These are phyloP conservation scores for Erpornis zantholeuca DNA, from an alignment of 2,113 vertebrate species.

Conservation along the genomic window DNA sequence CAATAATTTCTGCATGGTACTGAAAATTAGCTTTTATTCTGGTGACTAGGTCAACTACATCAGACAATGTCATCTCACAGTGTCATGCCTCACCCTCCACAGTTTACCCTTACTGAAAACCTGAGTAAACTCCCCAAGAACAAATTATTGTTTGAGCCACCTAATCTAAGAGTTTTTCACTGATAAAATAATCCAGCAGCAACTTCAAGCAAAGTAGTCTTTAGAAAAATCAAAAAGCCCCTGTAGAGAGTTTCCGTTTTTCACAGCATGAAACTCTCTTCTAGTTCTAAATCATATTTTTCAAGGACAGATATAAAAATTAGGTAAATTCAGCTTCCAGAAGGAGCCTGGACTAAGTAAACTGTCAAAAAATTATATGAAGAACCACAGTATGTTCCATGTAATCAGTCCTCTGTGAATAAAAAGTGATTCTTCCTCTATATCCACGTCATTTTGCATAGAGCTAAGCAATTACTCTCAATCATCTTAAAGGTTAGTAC, in stretches of 20 bases:
- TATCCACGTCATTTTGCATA: background rate
- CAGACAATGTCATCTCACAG: background rate
- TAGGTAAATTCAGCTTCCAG: background rate
- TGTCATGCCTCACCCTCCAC: background rate
- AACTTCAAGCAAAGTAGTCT: background rate
- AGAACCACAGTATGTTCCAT: background rate
- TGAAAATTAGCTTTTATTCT: background rate
- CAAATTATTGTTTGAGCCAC: background rate
- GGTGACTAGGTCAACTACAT: background rate
- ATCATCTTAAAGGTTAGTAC: background rate
- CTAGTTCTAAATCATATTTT: background rate
- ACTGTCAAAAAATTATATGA: background rate
- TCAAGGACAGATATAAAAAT: background rate
- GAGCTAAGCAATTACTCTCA: background rate
- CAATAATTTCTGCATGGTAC: background rate
- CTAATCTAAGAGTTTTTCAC: background rate
- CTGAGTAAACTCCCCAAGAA: background rate
- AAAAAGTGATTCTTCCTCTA: background rate
- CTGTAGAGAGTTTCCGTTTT: background rate
- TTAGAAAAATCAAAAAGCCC: background rate
- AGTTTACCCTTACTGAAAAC: background rate
- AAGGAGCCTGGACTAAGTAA: background rate
- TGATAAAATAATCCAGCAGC: background rate
- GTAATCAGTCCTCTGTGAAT: background rate
- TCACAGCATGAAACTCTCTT: background rate